Evolutionary conservation across 2,888 invertebrate species (phyloP).

Genomic region (Papilio elwesi): DNA sequence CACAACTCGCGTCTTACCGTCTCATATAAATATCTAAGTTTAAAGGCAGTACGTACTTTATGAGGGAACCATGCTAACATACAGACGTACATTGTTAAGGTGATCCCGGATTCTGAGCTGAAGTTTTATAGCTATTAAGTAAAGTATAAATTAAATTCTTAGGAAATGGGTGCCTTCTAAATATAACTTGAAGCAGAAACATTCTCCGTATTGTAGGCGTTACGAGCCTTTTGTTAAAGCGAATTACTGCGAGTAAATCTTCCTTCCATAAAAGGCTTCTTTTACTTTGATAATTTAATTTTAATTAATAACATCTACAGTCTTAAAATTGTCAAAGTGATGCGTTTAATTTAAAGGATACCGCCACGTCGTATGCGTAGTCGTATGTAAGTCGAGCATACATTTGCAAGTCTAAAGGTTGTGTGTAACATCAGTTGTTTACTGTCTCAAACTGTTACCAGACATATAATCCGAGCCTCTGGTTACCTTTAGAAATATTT

Average conservation of each 20-base stretch:
- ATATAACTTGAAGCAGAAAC: background rate
- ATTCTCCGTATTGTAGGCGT: too few relatives aligned
- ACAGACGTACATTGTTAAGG: too few relatives aligned
- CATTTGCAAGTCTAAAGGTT: conserved; percentile 21
- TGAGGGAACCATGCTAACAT: too few relatives aligned
- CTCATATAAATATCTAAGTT: too few relatives aligned
- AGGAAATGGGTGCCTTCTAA: background rate
- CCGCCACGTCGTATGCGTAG: background rate
- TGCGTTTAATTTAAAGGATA: background rate
- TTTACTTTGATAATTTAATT: background rate
- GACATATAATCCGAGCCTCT: background rate
- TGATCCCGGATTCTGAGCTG: too few relatives aligned
- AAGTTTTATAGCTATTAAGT: background rate
- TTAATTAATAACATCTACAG: too few relatives aligned
- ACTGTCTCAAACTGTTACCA: conserved; percentile 13
- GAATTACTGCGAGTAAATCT: background rate
- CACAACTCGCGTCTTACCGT: too few relatives aligned
- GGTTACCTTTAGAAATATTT: conserved; percentile 14
- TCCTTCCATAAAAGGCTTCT: background rate
- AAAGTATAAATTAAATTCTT: background rate
- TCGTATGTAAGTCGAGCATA: background rate
- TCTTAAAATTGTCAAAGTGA: too few relatives aligned
- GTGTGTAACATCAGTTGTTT: conserved; percentile 7
- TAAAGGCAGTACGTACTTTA: too few relatives aligned
- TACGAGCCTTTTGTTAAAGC: background rate